Evolutionary conservation across 2,113 vertebrate genomes (phyloP).

Genomic region (Chunga burmeisteri): DNA sequence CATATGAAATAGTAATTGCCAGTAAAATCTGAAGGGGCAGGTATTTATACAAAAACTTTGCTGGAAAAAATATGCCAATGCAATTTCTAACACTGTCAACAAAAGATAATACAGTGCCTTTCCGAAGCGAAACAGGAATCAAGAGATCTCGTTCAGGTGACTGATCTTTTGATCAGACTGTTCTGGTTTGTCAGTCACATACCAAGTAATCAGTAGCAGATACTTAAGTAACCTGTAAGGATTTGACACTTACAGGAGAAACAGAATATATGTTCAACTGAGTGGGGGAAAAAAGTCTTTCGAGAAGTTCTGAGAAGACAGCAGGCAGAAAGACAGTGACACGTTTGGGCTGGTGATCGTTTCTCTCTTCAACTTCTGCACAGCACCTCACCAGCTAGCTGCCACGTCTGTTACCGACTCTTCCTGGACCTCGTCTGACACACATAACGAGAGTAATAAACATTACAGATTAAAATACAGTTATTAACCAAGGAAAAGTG

Average conservation of each 20-base stretch:
- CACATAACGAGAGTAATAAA: not conserved
- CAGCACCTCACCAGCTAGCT: not conserved
- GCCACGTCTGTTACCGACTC: rapidly evolving
- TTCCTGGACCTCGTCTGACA: not conserved
- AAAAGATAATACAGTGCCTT: not conserved
- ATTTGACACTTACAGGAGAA: not conserved
- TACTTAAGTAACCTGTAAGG: not conserved
- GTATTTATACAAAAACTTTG: not conserved
- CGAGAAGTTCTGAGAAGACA: not conserved
- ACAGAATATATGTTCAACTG: not conserved
- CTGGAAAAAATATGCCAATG: not conserved
- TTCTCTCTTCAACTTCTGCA: not conserved
- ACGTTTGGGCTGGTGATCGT: not conserved
- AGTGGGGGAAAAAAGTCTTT: not conserved
- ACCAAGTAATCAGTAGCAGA: not conserved
- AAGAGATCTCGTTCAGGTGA: not conserved
- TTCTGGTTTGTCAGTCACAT: not conserved
- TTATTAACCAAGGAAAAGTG: not conserved
- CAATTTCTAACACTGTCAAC: not conserved
- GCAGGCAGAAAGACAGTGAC: not conserved
- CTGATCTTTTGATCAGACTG: not conserved
- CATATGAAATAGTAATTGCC: not conserved
- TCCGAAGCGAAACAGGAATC: not conserved
- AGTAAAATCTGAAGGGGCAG: not conserved
- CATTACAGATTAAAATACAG: not conserved